These are phyloP conservation scores for Neodon shergylaensis DNA, from an alignment of 2,113 vertebrate species.

Conservation along the genomic window DNA sequence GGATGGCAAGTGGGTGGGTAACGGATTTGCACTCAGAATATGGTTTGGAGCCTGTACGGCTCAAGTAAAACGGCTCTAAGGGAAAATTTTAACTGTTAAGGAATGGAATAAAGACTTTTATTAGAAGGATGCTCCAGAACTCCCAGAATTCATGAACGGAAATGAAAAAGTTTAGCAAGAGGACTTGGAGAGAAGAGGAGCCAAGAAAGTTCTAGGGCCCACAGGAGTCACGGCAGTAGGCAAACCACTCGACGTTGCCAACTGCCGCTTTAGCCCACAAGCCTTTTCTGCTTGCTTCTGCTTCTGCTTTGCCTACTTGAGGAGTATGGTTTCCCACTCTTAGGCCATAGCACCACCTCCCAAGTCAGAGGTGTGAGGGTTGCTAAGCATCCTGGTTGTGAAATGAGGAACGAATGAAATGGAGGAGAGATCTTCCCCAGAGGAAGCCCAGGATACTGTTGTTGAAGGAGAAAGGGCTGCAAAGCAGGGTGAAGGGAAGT, in stretches of 20 bases:
- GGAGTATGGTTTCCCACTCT: background rate
- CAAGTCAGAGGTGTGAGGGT: background rate
- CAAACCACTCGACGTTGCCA: rapidly evolving
- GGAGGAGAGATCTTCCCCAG: background rate
- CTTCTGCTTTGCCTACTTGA: background rate
- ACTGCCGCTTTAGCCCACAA: background rate
- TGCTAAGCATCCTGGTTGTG: background rate
- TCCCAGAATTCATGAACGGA: background rate
- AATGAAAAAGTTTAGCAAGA: background rate
- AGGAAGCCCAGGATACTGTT: background rate
- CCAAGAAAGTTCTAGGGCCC: background rate
- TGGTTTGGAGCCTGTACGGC: background rate
- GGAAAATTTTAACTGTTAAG: background rate
- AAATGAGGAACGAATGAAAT: background rate
- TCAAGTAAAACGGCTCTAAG: background rate
- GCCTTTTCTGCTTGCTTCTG: background rate
- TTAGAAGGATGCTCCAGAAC: background rate
- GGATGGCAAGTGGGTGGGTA: background rate
- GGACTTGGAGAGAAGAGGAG: background rate
- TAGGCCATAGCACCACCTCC: background rate
- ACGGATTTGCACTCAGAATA: background rate
- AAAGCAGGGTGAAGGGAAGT: background rate
- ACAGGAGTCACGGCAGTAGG: background rate
- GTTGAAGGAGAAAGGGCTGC: background rate
- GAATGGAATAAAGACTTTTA: background rate